Conservation (phyloP, 1,140 invertebrate genomes). For the honey bee (Apis mellifera) region Amel_HAv3.1 CM009940.2:6355501-6356000, state of each 20-base stretch:
- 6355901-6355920: not conserved
- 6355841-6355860: conserved; percentile 57
- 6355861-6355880: conserved; percentile 12
- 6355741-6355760: conserved; percentile 26
- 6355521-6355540: conserved; percentile 34
- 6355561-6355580: conserved; percentile 22
- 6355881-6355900: not conserved
- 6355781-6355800: conserved; percentile 42
- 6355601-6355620: conserved; percentile 8
- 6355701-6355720: not conserved
- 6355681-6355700: not conserved
- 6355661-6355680: not conserved
- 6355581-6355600: conserved; percentile 13
- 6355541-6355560: conserved; percentile 41
- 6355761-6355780: conserved; percentile 47
- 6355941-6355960: not conserved
- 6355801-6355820: conserved; percentile 59
- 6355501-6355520: conserved; percentile 45
- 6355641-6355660: not conserved
- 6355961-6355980: not conserved
- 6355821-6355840: conserved; percentile 63
- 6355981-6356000: not conserved
- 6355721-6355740: conserved; percentile 19
- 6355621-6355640: not conserved
- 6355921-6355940: not conserved